These are phyloP conservation scores for Percopsis transmontana DNA, from an alignment of 2,113 vertebrate genomes.

Conservation along the genomic window DNA sequence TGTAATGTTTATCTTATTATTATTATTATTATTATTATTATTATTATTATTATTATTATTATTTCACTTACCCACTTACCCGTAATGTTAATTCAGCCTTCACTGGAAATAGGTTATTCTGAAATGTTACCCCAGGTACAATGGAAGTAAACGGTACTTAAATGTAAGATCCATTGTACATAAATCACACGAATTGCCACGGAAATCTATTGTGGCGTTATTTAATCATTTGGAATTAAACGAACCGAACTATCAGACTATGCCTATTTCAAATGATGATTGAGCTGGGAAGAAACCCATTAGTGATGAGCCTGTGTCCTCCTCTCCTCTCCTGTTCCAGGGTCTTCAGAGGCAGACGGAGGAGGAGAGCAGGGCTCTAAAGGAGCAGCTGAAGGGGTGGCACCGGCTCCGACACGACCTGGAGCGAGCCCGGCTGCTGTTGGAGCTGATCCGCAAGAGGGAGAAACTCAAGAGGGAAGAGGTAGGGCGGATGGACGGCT, in stretches of 20 bases:
- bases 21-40: too few species aligned
- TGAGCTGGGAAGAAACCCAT: too few species aligned
- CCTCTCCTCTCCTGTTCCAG: neutral
- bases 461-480: constrained; percentile 98
- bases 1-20: neutral
- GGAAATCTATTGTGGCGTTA: too few species aligned
- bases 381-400: constrained; percentile 95
- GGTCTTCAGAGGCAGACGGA: constrained; percentile 85
- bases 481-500: constrained; percentile 69
- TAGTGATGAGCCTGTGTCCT: neutral
- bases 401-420: constrained; percentile 94
- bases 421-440: constrained; percentile 89
- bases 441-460: constrained; percentile 94
- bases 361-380: constrained; percentile 90
- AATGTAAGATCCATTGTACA: too few species aligned
- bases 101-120: too few species aligned
- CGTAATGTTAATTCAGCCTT: too few species aligned
- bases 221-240: too few species aligned
- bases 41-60: neutral
- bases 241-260: too few species aligned
- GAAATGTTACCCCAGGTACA: too few species aligned
- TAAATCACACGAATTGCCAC: too few species aligned
- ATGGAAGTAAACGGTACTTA: too few species aligned
- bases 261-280: too few species aligned
- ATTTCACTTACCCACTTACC: neutral